Base-by-base conservation (phyloP, 30 jellyfish, hydroid and myxozoan species). In the Aurelia sp. region DNA sequence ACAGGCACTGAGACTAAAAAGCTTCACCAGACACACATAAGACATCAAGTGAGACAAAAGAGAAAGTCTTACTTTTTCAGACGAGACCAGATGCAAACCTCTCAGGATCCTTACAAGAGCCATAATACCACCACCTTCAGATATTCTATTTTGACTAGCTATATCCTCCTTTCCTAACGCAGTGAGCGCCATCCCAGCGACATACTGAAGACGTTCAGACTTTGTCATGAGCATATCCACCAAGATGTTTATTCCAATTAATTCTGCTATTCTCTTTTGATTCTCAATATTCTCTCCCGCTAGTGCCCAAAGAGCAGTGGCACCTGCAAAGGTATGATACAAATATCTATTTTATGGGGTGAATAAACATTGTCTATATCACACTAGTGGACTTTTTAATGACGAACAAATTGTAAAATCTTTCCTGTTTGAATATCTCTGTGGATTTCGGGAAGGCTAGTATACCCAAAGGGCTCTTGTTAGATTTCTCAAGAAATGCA, bases 241-340 rank as follows among this genome's bases (percentile, higher is more conserved):
- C 72, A 89, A 30, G n/a, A 80, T 80, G 62, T 80, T 80, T 27
- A 89, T 89, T 27, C 97, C 97, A 71, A 89, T 89, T 63, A 72
- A 8, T 21, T 80, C 91, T 55, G 97, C 97, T 2, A 89, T 74
- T 33, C 91, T 24, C 33, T 73, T 80, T 75, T 89, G 97, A 24
- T 72, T 72, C 44, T 80, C 92, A 31, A 80, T 66, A 30, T 94
- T 76, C 31, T 80, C 91, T 27, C 97, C 97, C 2, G 97, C 97
- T 33, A 89, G 74, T 8, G 97, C 92, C 97, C 97, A 89, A 35
- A 89, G 93, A 41, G 97, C 87, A 9, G 97, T 76, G 17, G 97
- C 97, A 18, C 97, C 97, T 89, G 64, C 50, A 30, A 62, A 13
- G 51, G 67, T 31, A 0, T 16, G 33, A 15, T 38, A 76, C 8